A percentile compares a stretch with the other conserved stretches of the same genome.
These are phyloP conservation scores for Pseudoatta argentina DNA, from an alignment of 1,140 invertebrate species.

Conservation along the genomic window DNA sequence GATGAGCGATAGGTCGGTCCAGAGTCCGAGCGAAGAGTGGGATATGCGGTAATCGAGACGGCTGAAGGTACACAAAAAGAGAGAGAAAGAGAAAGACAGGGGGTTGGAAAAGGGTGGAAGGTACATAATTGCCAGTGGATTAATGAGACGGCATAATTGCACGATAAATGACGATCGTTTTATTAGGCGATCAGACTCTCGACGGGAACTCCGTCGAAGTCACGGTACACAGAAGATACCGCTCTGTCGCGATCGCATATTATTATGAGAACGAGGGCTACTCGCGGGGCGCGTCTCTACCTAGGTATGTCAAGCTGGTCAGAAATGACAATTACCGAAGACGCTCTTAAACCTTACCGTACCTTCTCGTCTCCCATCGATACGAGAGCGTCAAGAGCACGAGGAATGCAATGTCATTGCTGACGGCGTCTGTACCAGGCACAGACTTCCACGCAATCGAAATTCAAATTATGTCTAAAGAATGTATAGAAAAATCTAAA, in stretches of 20 bases:
- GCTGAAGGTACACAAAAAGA: background rate
- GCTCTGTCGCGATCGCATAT: conserved; percentile 80
- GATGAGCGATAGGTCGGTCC: conserved; percentile 43
- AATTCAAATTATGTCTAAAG: background rate
- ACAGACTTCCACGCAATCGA: conserved; percentile 17
- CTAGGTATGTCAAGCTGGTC: conserved; percentile 82
- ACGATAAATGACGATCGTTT: conserved; percentile 86
- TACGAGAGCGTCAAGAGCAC: conserved; percentile 35
- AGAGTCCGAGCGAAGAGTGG: conserved; percentile 63
- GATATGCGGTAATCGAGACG: conserved; percentile 22
- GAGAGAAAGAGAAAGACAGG: conserved; percentile 46
- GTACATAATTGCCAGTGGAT: conserved; percentile 83
- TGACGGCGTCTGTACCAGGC: conserved; percentile 36
- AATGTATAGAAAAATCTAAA: conserved; percentile 16
- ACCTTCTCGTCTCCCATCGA: conserved; percentile 67
- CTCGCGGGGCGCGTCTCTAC: conserved; percentile 6
- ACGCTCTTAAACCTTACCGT: conserved; percentile 75
- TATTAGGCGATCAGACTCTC: conserved; percentile 78
- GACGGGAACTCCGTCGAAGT: conserved; percentile 52
- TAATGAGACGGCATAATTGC: conserved; percentile 87
- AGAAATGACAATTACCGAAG: conserved; percentile 85
- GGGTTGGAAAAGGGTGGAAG: conserved; percentile 24
- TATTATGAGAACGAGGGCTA: conserved; percentile 77
- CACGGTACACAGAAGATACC: conserved; percentile 68
- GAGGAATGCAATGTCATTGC: conserved; percentile 82